Evolutionary conservation across 2,888 invertebrate species (phyloP).

Genomic region (Caradrina kadenii): DNA sequence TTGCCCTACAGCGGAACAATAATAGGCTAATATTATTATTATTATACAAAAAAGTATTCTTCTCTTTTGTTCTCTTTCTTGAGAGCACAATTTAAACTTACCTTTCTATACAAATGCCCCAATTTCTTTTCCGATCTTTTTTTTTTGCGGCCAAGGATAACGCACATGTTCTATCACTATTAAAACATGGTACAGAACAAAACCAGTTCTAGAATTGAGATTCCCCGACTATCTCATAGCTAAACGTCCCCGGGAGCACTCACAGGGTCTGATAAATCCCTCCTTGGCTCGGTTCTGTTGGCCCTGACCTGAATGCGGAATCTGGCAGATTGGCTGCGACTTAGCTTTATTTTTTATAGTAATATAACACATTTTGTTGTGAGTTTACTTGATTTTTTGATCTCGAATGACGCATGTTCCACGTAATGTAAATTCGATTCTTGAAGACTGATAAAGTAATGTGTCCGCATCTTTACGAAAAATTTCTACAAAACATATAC

Average conservation of each 20-base stretch:
- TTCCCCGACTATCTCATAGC: constrained; percentile 6
- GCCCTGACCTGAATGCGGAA: constrained; percentile 64
- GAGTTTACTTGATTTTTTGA: constrained; percentile 27
- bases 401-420: constrained; percentile 7
- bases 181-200: not conserved
- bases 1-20: too few species aligned
- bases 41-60: too few species aligned
- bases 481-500: too few species aligned
- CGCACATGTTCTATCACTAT: not conserved
- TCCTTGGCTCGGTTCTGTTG: constrained; percentile 53
- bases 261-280: constrained; percentile 57
- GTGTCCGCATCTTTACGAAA: too few species aligned
- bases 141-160: not conserved
- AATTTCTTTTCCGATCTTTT: not conserved
- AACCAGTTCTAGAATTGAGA: not conserved
- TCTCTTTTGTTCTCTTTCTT: too few species aligned
- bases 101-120: too few species aligned
- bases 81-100: too few species aligned
- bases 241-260: constrained; percentile 40
- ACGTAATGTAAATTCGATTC: constrained; percentile 8
- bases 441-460: not conserved
- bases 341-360: constrained; percentile 38
- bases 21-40: too few species aligned
- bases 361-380: constrained; percentile 14
- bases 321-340: constrained; percentile 45